Evolutionary conservation across 2,888 invertebrate genomes (phyloP).

Genomic region (Amitus sp.): DNA sequence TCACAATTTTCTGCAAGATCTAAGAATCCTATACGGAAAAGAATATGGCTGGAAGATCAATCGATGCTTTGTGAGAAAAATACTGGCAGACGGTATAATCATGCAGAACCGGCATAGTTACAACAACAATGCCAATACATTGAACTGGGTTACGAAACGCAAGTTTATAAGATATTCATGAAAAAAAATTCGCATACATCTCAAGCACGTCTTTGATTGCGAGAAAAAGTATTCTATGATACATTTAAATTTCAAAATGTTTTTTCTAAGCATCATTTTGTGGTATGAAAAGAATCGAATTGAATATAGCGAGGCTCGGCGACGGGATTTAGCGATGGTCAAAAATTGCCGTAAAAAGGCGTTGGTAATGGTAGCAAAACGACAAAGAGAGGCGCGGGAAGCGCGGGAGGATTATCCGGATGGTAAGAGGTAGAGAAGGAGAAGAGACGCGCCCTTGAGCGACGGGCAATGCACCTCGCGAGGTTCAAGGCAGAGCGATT

Average conservation of each 20-base stretch:
- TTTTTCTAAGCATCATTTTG: too few relatives aligned
- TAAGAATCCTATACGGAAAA: too few relatives aligned
- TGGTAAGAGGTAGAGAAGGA: slow-evolving; percentile 7
- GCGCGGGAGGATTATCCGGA: slow-evolving; percentile 21
- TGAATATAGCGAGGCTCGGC: slow-evolving; percentile 9
- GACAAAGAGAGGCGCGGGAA: slow-evolving; percentile 20
- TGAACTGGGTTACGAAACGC: not conserved
- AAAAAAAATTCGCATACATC: slow-evolving; percentile 3
- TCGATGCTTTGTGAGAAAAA: too few relatives aligned
- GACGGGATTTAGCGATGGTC: too few relatives aligned
- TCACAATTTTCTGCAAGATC: too few relatives aligned
- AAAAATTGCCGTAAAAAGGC: too few relatives aligned
- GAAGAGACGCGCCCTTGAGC: slow-evolving; percentile 60
- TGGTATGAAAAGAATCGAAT: too few relatives aligned
- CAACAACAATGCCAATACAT: not conserved
- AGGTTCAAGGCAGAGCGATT: slow-evolving; percentile 65
- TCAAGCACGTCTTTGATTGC: not conserved
- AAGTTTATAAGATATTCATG: slow-evolving; percentile 3
- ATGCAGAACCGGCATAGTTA: not conserved
- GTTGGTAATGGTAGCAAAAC: slow-evolving; percentile 25
- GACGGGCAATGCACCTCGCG: slow-evolving; percentile 66
- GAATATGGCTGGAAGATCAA: too few relatives aligned
- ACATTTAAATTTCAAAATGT: too few relatives aligned
- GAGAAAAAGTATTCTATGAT: too few relatives aligned
- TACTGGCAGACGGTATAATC: too few relatives aligned